Percentiles rank a stretch among this genome's conserved stretches.
Conservation (phyloP, 1,140 invertebrate genomes). For the fruit fly (Drosophila melanogaster) region DNA sequence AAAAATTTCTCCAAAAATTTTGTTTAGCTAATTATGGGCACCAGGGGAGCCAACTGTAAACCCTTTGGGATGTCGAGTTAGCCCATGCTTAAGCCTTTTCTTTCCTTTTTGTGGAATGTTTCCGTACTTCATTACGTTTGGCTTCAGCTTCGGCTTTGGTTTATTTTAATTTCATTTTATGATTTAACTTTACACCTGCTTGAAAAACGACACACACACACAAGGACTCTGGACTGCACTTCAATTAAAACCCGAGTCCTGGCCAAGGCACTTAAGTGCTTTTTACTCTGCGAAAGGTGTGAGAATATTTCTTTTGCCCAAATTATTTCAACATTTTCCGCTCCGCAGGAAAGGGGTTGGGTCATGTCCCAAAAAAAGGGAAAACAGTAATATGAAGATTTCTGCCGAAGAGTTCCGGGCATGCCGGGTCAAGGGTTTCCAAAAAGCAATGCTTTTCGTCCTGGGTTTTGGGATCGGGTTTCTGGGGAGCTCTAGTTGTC, state of each 20-base stretch:
- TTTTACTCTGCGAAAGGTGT: slow-evolving; percentile 51
- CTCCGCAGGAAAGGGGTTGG: not conserved
- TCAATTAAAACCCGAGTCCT: slow-evolving; percentile 77
- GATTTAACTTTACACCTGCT: slow-evolving; percentile 84
- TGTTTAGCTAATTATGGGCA: slow-evolving; percentile 72
- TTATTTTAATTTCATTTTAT: slow-evolving; percentile 84
- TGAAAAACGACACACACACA: slow-evolving; percentile 39
- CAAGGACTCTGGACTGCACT: slow-evolving; percentile 60
- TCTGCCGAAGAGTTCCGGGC: slow-evolving; percentile 46
- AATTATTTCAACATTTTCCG: slow-evolving; percentile 76
- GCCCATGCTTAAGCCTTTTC: slow-evolving; percentile 66
- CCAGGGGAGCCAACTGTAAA: slow-evolving; percentile 31
- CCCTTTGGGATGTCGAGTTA: slow-evolving; percentile 49
- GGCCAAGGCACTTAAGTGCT: slow-evolving; percentile 78
- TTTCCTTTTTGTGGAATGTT: slow-evolving; percentile 27
- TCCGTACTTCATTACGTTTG: slow-evolving; percentile 77
- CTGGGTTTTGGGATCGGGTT: slow-evolving; percentile 2
- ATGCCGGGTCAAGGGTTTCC: slow-evolving; percentile 75
- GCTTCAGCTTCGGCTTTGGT: slow-evolving; percentile 61
- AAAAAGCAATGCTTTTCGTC: slow-evolving; percentile 20
- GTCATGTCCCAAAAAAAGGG: slow-evolving; percentile 53
- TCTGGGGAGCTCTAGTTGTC: slow-evolving; percentile 10
- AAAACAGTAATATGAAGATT: slow-evolving; percentile 70
- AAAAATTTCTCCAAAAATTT: slow-evolving; percentile 49
- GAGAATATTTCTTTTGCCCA: slow-evolving; percentile 69